Evolutionary conservation across 2,113 vertebrate species (phyloP).

Genomic region (Sturnus vulgaris): DNA sequence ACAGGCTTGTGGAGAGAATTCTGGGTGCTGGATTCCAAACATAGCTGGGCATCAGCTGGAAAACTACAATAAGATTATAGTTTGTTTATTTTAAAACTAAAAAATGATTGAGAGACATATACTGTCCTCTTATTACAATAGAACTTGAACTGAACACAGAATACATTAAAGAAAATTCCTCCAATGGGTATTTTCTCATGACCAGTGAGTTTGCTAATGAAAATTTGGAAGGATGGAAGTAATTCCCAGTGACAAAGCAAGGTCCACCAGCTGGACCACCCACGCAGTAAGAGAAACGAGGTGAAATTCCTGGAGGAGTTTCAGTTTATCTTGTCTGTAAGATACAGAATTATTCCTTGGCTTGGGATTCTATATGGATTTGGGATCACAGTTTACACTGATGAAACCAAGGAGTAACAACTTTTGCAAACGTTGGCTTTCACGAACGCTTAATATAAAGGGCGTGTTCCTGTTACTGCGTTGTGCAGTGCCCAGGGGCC

Average conservation of each 20-base stretch:
- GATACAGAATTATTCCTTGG: background rate
- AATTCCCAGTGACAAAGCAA: accelerated
- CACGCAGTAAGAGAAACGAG: background rate
- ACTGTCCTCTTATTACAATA: background rate
- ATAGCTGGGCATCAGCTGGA: background rate
- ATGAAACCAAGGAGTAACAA: background rate
- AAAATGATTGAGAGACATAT: background rate
- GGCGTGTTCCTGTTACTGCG: background rate
- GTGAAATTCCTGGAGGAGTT: background rate
- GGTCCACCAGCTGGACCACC: background rate
- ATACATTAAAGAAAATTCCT: background rate
- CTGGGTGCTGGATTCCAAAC: background rate
- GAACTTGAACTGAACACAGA: background rate
- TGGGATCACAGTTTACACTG: background rate
- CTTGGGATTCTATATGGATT: background rate
- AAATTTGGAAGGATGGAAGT: background rate
- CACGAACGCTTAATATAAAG: accelerated
- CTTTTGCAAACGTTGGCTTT: background rate
- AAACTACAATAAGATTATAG: background rate
- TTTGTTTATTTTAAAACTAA: background rate
- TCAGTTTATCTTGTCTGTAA: background rate
- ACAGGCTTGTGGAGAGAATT: background rate
- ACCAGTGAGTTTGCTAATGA: background rate
- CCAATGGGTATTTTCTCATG: background rate
- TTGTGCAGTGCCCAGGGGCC: background rate